phyloP scores from a whole-genome alignment of 2,888 invertebrate species.

The Merodon equestris region DNA sequence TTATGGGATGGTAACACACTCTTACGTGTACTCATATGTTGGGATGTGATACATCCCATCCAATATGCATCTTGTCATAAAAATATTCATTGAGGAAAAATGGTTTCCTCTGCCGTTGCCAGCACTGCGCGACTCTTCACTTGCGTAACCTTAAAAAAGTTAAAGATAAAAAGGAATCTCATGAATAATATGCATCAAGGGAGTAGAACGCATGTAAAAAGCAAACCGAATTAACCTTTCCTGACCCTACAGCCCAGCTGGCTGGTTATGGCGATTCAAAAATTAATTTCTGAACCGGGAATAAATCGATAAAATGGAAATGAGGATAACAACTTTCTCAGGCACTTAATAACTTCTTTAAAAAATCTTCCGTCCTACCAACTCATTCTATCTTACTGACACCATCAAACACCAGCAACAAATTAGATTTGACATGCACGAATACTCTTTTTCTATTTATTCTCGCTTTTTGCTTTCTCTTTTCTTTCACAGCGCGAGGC shows the following conservation, averaged over 20 bases:
- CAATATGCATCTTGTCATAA: conserved; percentile 4
- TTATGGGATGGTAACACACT: no score
- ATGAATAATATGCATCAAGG: conserved; percentile 35
- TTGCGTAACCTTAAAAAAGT: conserved; percentile 3
- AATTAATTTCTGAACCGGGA: conserved; percentile 39
- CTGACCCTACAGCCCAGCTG: neutral
- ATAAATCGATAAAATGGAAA: conserved; percentile 58
- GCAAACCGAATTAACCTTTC: conserved; percentile 33
- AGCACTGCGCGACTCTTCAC: neutral
- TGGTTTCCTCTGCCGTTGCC: conserved; percentile 25
- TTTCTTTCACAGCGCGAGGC: conserved; percentile 84
- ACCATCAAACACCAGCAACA: conserved; percentile 36
- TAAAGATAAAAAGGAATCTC: neutral
- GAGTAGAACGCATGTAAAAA: conserved; percentile 41
- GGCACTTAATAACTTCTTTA: conserved; percentile 43
- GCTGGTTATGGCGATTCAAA: conserved; percentile 18
- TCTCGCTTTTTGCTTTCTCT: conserved; percentile 22
- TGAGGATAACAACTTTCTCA: conserved; percentile 48
- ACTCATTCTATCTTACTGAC: neutral
- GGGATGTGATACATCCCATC: no score
- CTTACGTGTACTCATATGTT: no score
- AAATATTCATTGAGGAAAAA: conserved; percentile 38
- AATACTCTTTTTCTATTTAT: conserved; percentile 9
- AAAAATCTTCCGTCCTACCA: no score
- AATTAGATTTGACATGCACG: conserved; percentile 54